Base-by-base conservation (phyloP, 1,140 invertebrate genomes). In the Helicoverpa zea region DNA sequence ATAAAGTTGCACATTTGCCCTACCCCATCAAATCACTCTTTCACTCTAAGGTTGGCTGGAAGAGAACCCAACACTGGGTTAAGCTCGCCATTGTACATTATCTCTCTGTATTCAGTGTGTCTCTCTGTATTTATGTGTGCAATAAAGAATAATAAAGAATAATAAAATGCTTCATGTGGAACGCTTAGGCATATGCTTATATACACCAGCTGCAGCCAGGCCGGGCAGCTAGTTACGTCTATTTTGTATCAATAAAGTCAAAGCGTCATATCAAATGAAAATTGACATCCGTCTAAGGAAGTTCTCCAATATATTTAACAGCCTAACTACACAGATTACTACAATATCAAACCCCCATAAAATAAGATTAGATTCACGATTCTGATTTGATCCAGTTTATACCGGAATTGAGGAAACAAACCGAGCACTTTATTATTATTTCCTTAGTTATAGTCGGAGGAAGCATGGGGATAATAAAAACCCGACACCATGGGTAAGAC, bases 401-500 rank as follows among this genome's bases (percentile, higher is more conserved):
- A 73, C 14, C 23, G 18, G 12, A 73, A 73, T 23, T 58, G 23
- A 16, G 52, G 14, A 72, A 72, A 72, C 52, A 58, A 73, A 73
- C 70, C 52, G 74, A 51, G 74, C 23, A n/a, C 16, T 77, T 49
- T 64, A 61, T 77, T 30, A 77, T 77, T 77, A 64, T 77, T 64
- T 23, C 11, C 23, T 77, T 77, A 52, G 59, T 77, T 77, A 64
- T 61, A 14, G 49, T 49, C 18, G 23, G 23, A 64, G n/a, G 64
- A 35, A 12, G 14, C 18, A 52, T 64, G 29, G 16, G 43, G 43
- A 49, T 64, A 77, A 77, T 77, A 77, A 77, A 77, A 77, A n/a
- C 16, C 73, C 73, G 56, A 59, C 52, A 74, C 73, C 73, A 75
- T 75, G 51, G 56, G 68, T 23, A 72, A 16, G 56, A 56, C 56